Evolutionary conservation across 2,113 vertebrate genomes (phyloP).

Genomic region (Platycercus adscitus): DNA sequence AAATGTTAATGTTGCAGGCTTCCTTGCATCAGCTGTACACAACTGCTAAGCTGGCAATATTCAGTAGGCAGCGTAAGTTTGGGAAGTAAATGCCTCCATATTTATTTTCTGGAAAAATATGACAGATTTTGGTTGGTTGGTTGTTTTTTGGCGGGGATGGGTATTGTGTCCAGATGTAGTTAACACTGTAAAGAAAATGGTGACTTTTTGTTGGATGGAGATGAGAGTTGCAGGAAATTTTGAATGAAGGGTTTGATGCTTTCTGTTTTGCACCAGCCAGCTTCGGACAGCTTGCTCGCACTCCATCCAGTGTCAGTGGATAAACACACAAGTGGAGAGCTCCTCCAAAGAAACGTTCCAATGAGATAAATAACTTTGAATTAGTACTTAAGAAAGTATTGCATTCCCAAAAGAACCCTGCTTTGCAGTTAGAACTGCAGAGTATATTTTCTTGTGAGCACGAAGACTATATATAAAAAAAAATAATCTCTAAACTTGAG

Average conservation of each 20-base stretch:
- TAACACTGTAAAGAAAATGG: not conserved
- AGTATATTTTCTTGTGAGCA: not conserved
- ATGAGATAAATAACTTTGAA: not conserved
- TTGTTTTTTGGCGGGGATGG: not conserved
- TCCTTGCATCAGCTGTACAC: not conserved
- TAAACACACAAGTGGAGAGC: not conserved
- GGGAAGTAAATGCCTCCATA: not conserved
- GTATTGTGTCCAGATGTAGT: not conserved
- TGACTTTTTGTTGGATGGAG: not conserved
- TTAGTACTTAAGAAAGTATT: not conserved
- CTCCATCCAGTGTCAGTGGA: not conserved
- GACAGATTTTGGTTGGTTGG: not conserved
- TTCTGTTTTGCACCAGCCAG: not conserved
- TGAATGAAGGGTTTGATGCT: not conserved
- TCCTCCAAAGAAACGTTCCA: not conserved
- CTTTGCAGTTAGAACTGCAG: not conserved
- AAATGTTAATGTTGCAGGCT: not conserved
- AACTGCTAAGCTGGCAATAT: not conserved
- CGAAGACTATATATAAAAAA: not conserved
- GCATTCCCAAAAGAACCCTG: not conserved
- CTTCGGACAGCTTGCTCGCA: not conserved
- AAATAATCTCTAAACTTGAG: not conserved
- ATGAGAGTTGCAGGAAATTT: not conserved
- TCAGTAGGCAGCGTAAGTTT: not conserved
- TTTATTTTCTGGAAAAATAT: not conserved